Evolutionary conservation across 2,888 invertebrate species (phyloP).

Genomic region (Tinea semifulvella): DNA sequence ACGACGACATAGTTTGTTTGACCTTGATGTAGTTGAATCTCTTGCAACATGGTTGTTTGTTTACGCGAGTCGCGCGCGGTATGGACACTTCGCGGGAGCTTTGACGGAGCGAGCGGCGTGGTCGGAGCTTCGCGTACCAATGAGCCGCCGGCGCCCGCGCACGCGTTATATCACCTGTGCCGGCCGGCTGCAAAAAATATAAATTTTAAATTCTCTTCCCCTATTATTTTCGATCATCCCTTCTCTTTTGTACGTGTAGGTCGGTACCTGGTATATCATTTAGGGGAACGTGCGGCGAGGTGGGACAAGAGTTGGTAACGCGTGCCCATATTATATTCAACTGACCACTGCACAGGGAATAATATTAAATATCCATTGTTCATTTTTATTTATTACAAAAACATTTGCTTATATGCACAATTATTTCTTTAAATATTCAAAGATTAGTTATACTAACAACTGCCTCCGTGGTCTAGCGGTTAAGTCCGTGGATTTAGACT

Average conservation of each 20-base stretch:
- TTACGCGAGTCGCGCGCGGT: constrained; percentile 29
- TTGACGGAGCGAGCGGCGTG: constrained; percentile 40
- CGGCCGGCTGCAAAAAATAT: constrained; percentile 68
- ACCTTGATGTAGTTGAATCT: constrained; percentile 61
- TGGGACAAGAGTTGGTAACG: constrained; percentile 40
- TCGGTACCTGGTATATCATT: constrained; percentile 54
- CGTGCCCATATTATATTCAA: constrained; percentile 50
- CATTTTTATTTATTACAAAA: not conserved
- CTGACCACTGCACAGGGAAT: constrained; percentile 40
- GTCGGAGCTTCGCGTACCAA: constrained; percentile 55
- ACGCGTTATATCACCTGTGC: constrained; percentile 66
- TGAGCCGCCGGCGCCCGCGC: constrained; percentile 62
- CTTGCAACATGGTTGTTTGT: constrained; percentile 51
- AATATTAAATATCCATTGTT: constrained; percentile 6
- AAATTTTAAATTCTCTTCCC: constrained; percentile 66
- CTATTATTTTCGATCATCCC: constrained; percentile 68
- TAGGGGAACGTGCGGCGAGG: constrained; percentile 31
- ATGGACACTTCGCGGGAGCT: constrained; percentile 41
- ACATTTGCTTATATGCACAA: not conserved
- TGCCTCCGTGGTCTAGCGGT: no score
- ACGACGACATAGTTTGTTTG: constrained; percentile 72
- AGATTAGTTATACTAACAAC: no score
- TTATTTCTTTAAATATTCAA: no score
- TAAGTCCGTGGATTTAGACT: no score
- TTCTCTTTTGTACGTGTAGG: constrained; percentile 59